Percentiles rank a stretch among this genome's conserved stretches.
phyloP scores from a whole-genome alignment of 1,140 invertebrate species.

The Heliothis virescens region DNA sequence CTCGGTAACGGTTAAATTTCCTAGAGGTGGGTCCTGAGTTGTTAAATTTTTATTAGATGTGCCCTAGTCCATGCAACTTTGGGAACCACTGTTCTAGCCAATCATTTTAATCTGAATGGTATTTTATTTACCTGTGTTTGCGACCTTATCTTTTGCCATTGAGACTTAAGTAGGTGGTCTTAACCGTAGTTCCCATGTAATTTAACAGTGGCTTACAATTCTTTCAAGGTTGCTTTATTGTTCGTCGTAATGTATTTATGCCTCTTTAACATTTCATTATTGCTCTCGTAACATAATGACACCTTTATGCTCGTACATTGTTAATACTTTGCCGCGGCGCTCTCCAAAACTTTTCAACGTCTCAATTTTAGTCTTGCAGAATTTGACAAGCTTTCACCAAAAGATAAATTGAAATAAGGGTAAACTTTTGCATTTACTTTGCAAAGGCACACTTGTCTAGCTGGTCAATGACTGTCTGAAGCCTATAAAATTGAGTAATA shows the following conservation, averaged over 20 bases:
- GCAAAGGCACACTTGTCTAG: neutral
- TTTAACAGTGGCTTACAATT: conserved; percentile 6
- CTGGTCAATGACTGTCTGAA: conserved; percentile 36
- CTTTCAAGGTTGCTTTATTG: conserved; percentile 36
- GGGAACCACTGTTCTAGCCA: neutral
- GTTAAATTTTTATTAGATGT: no score
- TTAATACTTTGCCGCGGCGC: neutral
- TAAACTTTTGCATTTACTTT: conserved; percentile 27
- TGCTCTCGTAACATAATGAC: neutral
- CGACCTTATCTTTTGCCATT: conserved; percentile 36
- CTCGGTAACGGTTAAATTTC: no score
- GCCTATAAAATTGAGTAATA: neutral
- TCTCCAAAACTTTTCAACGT: neutral
- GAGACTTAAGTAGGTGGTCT: conserved; percentile 14
- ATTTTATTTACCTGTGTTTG: neutral
- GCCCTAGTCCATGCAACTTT: no score
- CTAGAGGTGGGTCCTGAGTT: no score
- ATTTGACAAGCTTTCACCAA: conserved; percentile 18
- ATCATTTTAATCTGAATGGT: conserved; percentile 18
- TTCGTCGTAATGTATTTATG: conserved; percentile 30
- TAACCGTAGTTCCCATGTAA: conserved; percentile 38
- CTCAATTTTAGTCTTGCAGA: neutral
- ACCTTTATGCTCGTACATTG: neutral
- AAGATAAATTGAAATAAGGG: conserved; percentile 24
- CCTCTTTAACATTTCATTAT: conserved; percentile 22